Evolutionary conservation across 2,113 vertebrate species (phyloP), one percentile per base, ranked within the genome.

Genomic region (Choloepus hoffmanni): DNA sequence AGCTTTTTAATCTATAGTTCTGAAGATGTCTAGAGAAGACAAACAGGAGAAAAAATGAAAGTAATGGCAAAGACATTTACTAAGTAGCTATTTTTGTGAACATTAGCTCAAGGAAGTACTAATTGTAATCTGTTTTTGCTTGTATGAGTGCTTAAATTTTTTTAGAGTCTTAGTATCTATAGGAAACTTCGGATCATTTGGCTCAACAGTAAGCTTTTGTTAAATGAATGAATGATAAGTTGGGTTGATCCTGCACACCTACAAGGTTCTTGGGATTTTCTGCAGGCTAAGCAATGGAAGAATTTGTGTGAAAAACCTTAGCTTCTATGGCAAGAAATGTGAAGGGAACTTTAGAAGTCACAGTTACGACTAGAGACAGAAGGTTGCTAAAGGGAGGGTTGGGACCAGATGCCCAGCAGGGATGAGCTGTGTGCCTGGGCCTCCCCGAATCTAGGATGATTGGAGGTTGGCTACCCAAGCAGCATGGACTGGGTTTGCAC

Each of bases 41-140:
- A 48, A 91, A 28, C 16, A 28, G 26, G 72, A 85, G 13, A 90
- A 93, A 81, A 95, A 96, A 77, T 50, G 21, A 85, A 58, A 89
- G 86, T 53, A 85, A 94, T 78, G 15, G 26, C 36, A 94, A 73
- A 89, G 40, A 19, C 21, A 45, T 91, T 96, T 94, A 74, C 33
- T 60, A 63, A 40, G 16, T 48, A 77, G 9, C 82, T 74, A n/a
- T 82, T 91, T 92, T 85, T 55, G 94, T 84, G 28, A 77, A 58
- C 58, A 67, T 65, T 94, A 43, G 15, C 30, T 70, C 23, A 86
- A 50, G 48, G 43, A 94, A 90, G 45, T 94, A 88, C 74, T 92
- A 63, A 24, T 24, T 82, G 21, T 65, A 76, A 60, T 43, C 18
- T 43, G 14, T 92, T 72, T 89, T 77, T 15, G 30, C 11, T 78